Conservation (phyloP, 1,140 invertebrate species). For the Brachionus rotundiformis region DNA sequence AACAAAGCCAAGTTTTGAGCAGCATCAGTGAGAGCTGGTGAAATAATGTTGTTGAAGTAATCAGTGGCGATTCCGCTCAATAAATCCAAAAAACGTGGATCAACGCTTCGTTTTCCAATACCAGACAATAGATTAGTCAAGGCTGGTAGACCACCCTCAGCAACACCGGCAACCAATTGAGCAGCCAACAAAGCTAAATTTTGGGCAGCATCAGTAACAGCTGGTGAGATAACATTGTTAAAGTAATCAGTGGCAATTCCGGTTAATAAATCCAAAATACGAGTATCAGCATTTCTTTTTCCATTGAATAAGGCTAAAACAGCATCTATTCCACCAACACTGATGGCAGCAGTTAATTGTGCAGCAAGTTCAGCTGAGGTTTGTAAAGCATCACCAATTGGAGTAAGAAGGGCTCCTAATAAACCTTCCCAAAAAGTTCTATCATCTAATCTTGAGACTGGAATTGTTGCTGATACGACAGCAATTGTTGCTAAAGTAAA, state of each 20-base stretch:
- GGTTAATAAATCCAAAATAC: background rate
- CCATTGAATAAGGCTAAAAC: slow-evolving; percentile 3
- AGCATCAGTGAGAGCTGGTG: slow-evolving; percentile 2
- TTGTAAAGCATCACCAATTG: slow-evolving; percentile 27
- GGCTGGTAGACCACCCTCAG: slow-evolving; percentile 32
- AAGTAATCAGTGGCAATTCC: background rate
- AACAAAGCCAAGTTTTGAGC: background rate
- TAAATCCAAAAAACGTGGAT: background rate
- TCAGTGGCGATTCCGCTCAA: background rate
- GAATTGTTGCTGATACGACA: background rate
- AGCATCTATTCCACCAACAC: background rate
- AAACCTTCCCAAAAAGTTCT: slow-evolving; percentile 32
- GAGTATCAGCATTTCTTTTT: slow-evolving; percentile 22
- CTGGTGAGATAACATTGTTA: slow-evolving; percentile 5
- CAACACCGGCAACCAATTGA: slow-evolving; percentile 17
- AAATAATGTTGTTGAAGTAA: background rate
- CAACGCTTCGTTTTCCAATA: background rate
- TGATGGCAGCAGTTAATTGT: slow-evolving; percentile 10
- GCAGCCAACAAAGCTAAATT: background rate
- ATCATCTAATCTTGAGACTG: background rate
- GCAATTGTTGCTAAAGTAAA: background rate
- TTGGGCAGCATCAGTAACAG: background rate
- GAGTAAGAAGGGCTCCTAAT: background rate
- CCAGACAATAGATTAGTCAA: background rate
- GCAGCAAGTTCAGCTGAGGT: slow-evolving; percentile 18